These are phyloP conservation scores for Montipora capricornis DNA, from an alignment of 64 coral and sea anemone species.

Conservation along the genomic window DNA sequence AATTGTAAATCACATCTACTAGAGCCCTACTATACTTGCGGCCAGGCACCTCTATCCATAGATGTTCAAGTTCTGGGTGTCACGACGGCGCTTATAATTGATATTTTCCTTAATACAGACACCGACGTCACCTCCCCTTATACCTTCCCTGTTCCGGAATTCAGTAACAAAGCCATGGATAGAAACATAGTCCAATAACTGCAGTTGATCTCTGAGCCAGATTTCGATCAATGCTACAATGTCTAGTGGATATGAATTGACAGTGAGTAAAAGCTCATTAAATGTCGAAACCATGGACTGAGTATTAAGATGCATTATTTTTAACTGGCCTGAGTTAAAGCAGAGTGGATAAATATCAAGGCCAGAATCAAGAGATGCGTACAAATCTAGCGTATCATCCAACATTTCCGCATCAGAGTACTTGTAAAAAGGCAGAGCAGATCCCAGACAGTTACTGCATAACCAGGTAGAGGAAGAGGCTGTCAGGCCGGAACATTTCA, in stretches of 20 bases:
- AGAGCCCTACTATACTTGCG: too few relatives aligned
- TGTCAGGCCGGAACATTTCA: not conserved
- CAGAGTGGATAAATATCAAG: conserved; percentile 18
- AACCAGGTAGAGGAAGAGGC: conserved; percentile 16
- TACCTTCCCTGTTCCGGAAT: conserved; percentile 28
- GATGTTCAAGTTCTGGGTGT: not conserved
- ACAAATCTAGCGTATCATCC: conserved; percentile 39
- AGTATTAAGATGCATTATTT: conserved; percentile 38
- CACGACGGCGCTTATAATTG: not conserved
- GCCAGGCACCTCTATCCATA: too few relatives aligned
- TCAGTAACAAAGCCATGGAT: conserved; percentile 18
- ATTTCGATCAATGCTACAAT: conserved; percentile 42
- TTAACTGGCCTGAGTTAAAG: conserved; percentile 24
- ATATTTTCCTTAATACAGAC: conserved; percentile 29
- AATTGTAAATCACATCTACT: too few relatives aligned
- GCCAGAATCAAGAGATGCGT: conserved; percentile 18
- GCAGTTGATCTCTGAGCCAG: conserved; percentile 35
- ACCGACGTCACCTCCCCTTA: conserved; percentile 44
- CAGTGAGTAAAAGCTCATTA: conserved; percentile 61
- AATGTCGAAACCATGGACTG: conserved; percentile 63
- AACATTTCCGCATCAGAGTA: conserved; percentile 49
- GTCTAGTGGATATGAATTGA: conserved; percentile 40
- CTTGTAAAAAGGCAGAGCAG: conserved; percentile 51
- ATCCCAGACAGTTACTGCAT: conserved; percentile 57
- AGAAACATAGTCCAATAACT: conserved; percentile 46